Conservation (phyloP, 2,797 vertebrate genomes). For the Carapus acus region DNA sequence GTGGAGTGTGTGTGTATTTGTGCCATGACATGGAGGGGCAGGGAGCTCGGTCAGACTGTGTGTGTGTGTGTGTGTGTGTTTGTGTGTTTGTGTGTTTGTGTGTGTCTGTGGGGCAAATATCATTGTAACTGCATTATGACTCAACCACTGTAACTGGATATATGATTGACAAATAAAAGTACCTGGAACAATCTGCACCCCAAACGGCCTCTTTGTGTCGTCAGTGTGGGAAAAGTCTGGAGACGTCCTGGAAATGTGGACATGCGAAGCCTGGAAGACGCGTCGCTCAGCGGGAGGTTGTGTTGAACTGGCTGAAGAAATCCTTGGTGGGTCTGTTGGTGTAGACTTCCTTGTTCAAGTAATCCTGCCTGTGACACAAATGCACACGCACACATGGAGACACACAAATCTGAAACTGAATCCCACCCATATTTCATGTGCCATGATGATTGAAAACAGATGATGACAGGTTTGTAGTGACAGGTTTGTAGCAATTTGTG, state of each 20-base stretch:
- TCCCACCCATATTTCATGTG: neutral
- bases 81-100: conserved; percentile 17
- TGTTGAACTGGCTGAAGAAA: conserved; percentile 74
- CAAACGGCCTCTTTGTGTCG: conserved; percentile 31
- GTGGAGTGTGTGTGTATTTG: conserved; percentile 40
- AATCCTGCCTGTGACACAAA: conserved; percentile 64
- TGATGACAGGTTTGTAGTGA: no score
- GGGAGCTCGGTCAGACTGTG: conserved; percentile 15
- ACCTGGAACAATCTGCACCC: conserved; percentile 61
- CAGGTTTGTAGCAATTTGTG: no score
- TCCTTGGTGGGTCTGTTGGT: conserved; percentile 68
- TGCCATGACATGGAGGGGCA: conserved; percentile 17
- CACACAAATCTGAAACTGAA: neutral
- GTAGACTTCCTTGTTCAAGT: conserved; percentile 69
- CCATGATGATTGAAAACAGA: neutral
- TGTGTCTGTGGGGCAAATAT: conserved; percentile 48
- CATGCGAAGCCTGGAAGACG: no score
- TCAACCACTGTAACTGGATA: conserved; percentile 73
- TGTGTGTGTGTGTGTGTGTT: conserved; percentile 11
- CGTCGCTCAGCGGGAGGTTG: conserved; percentile 64
- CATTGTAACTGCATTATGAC: conserved; percentile 72
- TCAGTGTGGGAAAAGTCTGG: no score
- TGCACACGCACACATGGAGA: conserved; percentile 27
- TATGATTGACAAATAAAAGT: conserved; percentile 73
- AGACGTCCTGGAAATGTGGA: no score